Percentiles rank a stretch among this genome's conserved stretches.
Conservation (phyloP, 2,888 invertebrate genomes). For the Hydraecia micacea region DNA sequence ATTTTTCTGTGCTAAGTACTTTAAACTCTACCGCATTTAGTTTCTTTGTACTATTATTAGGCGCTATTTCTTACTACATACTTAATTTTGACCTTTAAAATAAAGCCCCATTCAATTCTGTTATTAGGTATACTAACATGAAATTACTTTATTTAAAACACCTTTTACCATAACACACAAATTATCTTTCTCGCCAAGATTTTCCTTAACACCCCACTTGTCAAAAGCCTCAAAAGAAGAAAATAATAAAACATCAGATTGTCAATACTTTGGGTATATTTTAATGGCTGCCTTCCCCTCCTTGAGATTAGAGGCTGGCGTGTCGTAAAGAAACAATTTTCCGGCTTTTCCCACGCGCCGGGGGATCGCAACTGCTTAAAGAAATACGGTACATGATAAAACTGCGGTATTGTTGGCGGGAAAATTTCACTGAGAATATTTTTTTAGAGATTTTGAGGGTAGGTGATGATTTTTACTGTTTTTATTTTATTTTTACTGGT, state of each 20-base stretch:
- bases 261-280: conserved; percentile 72
- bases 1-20: background rate
- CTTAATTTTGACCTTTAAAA: background rate
- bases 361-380: conserved; percentile 79
- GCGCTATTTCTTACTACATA: too few species aligned
- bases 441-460: conserved; percentile 26
- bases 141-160: background rate
- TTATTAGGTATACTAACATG: too few species aligned
- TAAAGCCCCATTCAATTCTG: too few species aligned
- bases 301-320: conserved; percentile 87
- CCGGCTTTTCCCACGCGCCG: conserved; percentile 81
- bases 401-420: conserved; percentile 77
- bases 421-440: conserved; percentile 42
- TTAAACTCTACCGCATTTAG: background rate
- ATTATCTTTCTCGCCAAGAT: conserved; percentile 12
- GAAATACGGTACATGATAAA: conserved; percentile 87
- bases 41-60: background rate
- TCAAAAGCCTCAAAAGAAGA: conserved; percentile 85
- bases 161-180: background rate
- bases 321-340: conserved; percentile 90
- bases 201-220: conserved; percentile 70
- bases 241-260: conserved; percentile 87
- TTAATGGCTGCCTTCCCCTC: conserved; percentile 70
- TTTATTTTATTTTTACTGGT: background rate
- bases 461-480: conserved; percentile 39